phyloP scores from a whole-genome alignment of 2,797 vertebrate species.

The Danio tinwini region DNA sequence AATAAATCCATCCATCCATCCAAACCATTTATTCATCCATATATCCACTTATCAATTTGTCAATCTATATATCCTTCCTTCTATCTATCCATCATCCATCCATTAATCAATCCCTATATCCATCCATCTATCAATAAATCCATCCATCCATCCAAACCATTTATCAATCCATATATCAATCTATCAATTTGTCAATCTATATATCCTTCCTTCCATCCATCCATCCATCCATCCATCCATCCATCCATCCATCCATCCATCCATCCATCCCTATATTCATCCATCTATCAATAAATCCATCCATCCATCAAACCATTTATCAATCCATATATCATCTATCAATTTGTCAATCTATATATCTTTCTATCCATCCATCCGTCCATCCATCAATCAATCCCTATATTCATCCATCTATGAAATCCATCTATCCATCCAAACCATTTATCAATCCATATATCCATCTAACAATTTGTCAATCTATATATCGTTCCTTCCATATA shows the following conservation, averaged over 20 bases:
- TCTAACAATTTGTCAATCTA: not conserved
- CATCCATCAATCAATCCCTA: not conserved
- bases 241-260: too few species aligned
- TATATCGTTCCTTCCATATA: not conserved
- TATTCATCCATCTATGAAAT: not conserved
- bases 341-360: not conserved
- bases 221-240: not conserved
- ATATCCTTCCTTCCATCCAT: not conserved
- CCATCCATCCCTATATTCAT: too few species aligned
- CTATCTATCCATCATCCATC: not conserved
- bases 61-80: not conserved
- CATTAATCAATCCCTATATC: not conserved
- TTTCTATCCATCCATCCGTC: not conserved
- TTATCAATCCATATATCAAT: not conserved
- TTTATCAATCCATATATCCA: not conserved
- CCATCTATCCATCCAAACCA: not conserved
- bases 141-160: not conserved
- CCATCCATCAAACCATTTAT: too few species aligned
- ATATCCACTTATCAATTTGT: too few species aligned
- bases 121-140: not conserved
- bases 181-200: not conserved
- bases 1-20: not conserved
- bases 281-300: too few species aligned
- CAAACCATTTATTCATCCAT: too few species aligned
- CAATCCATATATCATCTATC: too few species aligned